Conservation (phyloP, 2,888 invertebrate genomes). For the Blastobasis lacticolella region DNA sequence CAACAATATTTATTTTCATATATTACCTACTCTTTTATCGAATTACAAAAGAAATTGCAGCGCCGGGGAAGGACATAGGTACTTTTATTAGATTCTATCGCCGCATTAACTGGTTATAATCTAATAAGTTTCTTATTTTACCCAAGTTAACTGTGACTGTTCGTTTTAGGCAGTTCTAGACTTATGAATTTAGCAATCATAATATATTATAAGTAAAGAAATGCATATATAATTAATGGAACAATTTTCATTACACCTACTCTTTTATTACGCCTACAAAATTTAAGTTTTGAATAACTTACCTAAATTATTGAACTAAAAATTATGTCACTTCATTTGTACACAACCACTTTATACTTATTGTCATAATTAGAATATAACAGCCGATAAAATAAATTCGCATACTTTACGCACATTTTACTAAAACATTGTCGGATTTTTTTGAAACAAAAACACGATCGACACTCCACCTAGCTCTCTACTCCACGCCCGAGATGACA, state of each 20-base stretch:
- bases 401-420: slow-evolving; percentile 43
- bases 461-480: slow-evolving; percentile 15
- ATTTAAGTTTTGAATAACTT: not conserved
- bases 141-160: no score
- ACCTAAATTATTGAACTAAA: slow-evolving; percentile 7
- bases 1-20: no score
- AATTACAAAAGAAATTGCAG: no score
- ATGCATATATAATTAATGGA: no score
- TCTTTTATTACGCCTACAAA: no score
- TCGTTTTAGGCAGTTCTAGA: not conserved
- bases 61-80: no score
- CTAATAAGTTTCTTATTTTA: no score
- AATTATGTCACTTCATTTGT: slow-evolving; percentile 33
- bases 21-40: no score
- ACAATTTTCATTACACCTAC: no score
- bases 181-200: slow-evolving; percentile 6
- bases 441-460: slow-evolving; percentile 49
- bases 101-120: no score
- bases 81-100: no score
- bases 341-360: slow-evolving; percentile 32
- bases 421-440: slow-evolving; percentile 28
- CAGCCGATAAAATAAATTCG: slow-evolving; percentile 29
- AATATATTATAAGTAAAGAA: not conserved
- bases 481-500: slow-evolving; percentile 29
- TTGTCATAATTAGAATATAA: slow-evolving; percentile 23